Evolutionary conservation across 30 jellyfish, hydroid and myxozoan genomes (phyloP), one percentile per base, ranked within the genome.

Genomic region (Chironex yamaguchii): DNA sequence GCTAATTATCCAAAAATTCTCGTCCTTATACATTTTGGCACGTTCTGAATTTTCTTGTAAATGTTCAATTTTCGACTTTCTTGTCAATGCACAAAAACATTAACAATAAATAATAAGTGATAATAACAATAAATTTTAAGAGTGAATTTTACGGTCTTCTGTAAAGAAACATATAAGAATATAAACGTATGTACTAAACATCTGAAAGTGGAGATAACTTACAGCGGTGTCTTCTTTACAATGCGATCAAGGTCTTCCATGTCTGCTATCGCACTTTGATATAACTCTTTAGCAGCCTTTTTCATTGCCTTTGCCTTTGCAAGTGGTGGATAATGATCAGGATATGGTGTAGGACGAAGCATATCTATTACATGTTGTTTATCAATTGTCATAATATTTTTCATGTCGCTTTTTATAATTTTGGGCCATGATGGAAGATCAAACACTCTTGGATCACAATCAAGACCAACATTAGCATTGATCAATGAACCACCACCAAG

Each of bases 401-500:
- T 30, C 85, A 88, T 34, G 25, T 88, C 96, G 51, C 79, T 71
- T 17, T 51, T 26, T 14, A 88, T 36, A 0, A 36, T 89, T 31
- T 64, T 64, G 0, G 96, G 96, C 96, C 96, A 88, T 66, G 36
- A 4, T 3, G 34, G 34, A 22, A 50, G 72, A 2, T 77, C 70
- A 49, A 88, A 79, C 0, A 88, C 89, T 3, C 84, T 78, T 22
- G 76, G 84, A 22, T 88, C 96, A 1, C 89, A 81, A 2, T 88
- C 92, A 20, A 88, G 83, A 21, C 84, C 92, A 52, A 79, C 96
- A 69, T 52, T 79, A 14, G 92, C 96, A 58, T 88, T 88, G 30
- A 88, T 88, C 36, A 88, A 66, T 2, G 96, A 88, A 23, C 94
- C 91, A 6, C 96, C 96, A 4, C 96, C 96, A 50, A 88, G 92